Base-by-base conservation (phyloP, 2,113 vertebrate species). In the Phoenicopterus ruber region DNA sequence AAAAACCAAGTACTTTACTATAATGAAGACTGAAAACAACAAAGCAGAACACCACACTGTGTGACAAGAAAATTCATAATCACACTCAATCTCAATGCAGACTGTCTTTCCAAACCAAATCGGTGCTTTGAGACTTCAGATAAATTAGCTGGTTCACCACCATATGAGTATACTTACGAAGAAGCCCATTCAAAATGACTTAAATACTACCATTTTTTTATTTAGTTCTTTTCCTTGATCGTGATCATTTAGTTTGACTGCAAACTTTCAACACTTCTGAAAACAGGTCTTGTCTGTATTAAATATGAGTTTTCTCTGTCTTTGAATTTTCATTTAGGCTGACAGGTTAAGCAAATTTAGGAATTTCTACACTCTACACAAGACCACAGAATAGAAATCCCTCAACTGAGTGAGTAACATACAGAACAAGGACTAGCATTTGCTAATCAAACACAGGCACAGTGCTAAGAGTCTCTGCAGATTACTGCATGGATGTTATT, bases 41-140 rank as follows among this genome's bases (percentile, higher is more conserved):
- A 52, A 87, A 82, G 19, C 15, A 61, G 10, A 79, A 20, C 12
- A 36, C 17, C 25, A 46, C 17, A 10, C 9, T 29, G 2, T 34
- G 8, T 54, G 47, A 67, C 52, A 71, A 74, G 21, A 76, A 80
- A 77, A 72, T 38, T 59, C 11, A 8, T 22, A 13, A 46, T 62
- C 21, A 11, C 9, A 10, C 7, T 71, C 21, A 46, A 4, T 46
- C 47, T 86, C 42, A 67, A 12, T 25, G 52, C 3, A 76, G 36
- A 46, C 42, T 66, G n/a, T 29, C 20, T 54, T 79, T 91, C 42
- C 17, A 88, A 86, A 82, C 3, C 0, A 17, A 65, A 84, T 28
- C 0, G 0, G 2, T 32, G 29, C 2, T 80, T 91, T 83, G n/a
- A 86, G 40, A 67, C 12, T 52, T 86, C 47, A 80, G 16, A 32